Conservation (phyloP, 2,797 vertebrate species). For the Cygnus olor region DNA sequence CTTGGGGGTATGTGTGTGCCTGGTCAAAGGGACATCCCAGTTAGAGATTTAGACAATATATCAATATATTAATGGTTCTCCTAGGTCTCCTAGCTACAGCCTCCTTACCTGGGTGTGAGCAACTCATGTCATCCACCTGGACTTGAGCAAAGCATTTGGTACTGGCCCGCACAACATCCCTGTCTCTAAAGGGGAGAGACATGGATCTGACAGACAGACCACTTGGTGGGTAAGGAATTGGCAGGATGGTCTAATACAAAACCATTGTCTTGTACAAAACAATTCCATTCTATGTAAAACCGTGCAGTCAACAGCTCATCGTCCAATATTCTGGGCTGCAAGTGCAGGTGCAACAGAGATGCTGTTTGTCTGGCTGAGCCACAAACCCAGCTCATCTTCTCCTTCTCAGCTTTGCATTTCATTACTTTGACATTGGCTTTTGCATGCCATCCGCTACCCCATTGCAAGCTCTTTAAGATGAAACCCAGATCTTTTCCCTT, state of each 20-base stretch:
- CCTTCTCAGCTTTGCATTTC: not conserved
- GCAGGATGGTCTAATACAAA: not conserved
- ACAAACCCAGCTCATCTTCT: not conserved
- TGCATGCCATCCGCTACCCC: not conserved
- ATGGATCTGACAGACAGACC: not conserved
- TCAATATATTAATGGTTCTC: not conserved
- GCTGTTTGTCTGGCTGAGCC: not conserved
- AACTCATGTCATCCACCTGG: not conserved
- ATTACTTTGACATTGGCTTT: not conserved
- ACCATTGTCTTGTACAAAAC: too few relatives aligned
- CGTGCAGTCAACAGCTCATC: too few relatives aligned
- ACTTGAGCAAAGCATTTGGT: not conserved
- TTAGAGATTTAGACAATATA: not conserved
- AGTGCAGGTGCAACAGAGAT: not conserved
- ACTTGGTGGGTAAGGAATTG: not conserved
- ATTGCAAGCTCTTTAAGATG: not conserved
- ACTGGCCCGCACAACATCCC: not conserved
- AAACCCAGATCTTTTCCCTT: not conserved
- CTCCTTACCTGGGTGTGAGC: not conserved
- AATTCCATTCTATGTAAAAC: too few relatives aligned
- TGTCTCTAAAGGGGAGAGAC: not conserved
- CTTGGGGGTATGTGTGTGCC: not conserved
- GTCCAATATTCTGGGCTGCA: too few relatives aligned
- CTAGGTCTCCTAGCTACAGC: not conserved
- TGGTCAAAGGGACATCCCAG: not conserved